These are phyloP conservation scores for Hoplostethus atlanticus DNA, from an alignment of 2,797 vertebrate genomes.

Conservation along the genomic window DNA sequence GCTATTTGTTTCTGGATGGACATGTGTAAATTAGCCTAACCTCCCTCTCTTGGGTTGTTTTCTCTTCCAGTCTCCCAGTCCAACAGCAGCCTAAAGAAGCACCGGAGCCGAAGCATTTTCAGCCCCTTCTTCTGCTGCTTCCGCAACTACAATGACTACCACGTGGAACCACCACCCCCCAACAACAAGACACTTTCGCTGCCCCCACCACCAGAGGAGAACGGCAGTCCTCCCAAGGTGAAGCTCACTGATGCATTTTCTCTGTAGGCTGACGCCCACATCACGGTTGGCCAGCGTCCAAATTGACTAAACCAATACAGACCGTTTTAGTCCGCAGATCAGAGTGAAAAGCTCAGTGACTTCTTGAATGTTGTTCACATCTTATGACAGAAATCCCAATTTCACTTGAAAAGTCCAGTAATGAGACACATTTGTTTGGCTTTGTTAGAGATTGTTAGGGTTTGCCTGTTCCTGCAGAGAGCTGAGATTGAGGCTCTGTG, in stretches of 20 bases:
- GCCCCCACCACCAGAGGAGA: constrained; percentile 92
- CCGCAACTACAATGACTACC: constrained; percentile 96
- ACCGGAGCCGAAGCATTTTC: constrained; percentile 94
- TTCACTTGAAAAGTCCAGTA: constrained; percentile 35
- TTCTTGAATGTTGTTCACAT: constrained; percentile 31
- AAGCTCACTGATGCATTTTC: constrained; percentile 45
- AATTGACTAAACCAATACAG: constrained; percentile 10
- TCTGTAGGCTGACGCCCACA: constrained; percentile 10
- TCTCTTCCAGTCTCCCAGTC: constrained; percentile 91
- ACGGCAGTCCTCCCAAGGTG: constrained; percentile 95
- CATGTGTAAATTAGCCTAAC: constrained; percentile 16
- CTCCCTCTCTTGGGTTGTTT: neutral
- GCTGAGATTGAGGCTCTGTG: constrained; percentile 52
- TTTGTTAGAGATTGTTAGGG: constrained; percentile 61
- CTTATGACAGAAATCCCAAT: constrained; percentile 25
- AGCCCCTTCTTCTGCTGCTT: constrained; percentile 99
- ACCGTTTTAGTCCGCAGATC: constrained; percentile 27
- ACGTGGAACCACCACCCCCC: constrained; percentile 89
- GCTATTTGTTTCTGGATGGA: constrained; percentile 7
- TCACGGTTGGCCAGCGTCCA: constrained; percentile 39
- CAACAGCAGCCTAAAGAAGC: constrained; percentile 97
- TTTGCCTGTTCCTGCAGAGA: constrained; percentile 66
- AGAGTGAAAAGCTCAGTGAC: neutral
- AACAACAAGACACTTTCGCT: constrained; percentile 90
- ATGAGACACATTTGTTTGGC: constrained; percentile 59